Base-by-base conservation (phyloP, 2,113 vertebrate species). In the Stegastes partitus region DNA sequence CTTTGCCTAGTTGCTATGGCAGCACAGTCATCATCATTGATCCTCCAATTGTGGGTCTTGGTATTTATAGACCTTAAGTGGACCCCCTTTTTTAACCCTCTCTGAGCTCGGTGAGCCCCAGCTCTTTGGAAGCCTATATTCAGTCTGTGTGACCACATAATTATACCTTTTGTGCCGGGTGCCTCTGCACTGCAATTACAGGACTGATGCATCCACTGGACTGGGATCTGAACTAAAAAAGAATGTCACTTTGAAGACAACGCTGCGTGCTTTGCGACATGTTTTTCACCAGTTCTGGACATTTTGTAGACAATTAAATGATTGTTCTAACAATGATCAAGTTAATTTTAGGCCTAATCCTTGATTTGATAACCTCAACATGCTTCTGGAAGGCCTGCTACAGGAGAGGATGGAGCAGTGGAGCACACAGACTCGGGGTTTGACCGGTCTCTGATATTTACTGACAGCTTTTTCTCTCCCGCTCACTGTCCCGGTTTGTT, bases 1-100 rank as follows among this genome's bases (percentile, higher is more conserved):
- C 69, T 77, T 87, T 79, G 72, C 84, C 88, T 83, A 21, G 94
- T 95, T 95, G 94, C 95, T 84, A 95, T 95, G 93, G 94, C 77
- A 95, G 92, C 94, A 91, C 75, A 63, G 90, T 65, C 88, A 83
- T 91, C 86, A 64, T 87, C 90, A 92, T 85, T 92, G 94, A 94
- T 93, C 92, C 87, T 88, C 88, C 91, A 91, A 89, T 85, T 93
- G 88, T 79, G 82, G 79, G 85, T 89, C 88, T 87, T 82, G 78
- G 73, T 93, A 92, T 94, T 92, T 92, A 92, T 94, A 94, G 87
- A 85, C 59, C 66, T 69, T 76, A 89, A 90, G 68, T 87, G 79
- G 74, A 83, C 75, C 83, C 83, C 68, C 34, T 45, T 70, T 89
- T 79, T 89, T 79, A 88, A 86, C 85, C 77, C 77, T 23, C 67